Conservation (phyloP, 2,888 invertebrate species). For the Ormyrus pomaceus region DNA sequence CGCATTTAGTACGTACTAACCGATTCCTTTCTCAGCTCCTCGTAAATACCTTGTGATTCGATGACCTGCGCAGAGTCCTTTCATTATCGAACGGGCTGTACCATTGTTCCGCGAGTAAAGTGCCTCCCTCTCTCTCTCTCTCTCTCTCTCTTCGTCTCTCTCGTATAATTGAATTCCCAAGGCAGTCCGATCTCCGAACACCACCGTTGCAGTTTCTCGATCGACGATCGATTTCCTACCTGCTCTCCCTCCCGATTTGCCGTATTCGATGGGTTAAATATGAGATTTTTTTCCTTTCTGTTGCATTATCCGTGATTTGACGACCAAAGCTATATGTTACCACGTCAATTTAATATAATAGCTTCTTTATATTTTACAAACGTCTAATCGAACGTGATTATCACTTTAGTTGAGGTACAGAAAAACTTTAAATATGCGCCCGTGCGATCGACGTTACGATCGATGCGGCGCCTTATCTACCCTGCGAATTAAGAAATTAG, state of each 20-base stretch:
- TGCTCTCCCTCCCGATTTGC: conserved; percentile 36
- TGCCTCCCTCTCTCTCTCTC: neutral
- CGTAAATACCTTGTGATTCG: conserved; percentile 70
- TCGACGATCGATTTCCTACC: conserved; percentile 38
- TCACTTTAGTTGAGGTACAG: no score
- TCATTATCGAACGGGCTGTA: conserved; percentile 67
- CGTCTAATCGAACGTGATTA: no score
- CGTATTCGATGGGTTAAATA: conserved; percentile 19
- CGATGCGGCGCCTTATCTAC: no score
- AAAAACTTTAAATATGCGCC: no score
- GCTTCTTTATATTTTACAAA: no score
- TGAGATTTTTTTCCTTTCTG: neutral
- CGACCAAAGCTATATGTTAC: no score
- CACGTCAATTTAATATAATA: no score
- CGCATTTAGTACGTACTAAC: conserved; percentile 6
- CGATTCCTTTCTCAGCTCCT: neutral
- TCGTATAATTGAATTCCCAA: conserved; percentile 73
- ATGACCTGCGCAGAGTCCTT: conserved; percentile 66
- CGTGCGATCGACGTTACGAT: no score
- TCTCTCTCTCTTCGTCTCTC: conserved; percentile 28
- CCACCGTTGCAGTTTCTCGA: conserved; percentile 28
- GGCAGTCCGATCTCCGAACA: conserved; percentile 56
- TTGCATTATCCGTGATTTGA: no score
- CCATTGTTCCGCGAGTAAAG: conserved; percentile 66
- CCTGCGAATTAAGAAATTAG: no score